A percentile compares a stretch with the other conserved stretches of the same genome.
phyloP scores from a whole-genome alignment of 2,797 vertebrate species.

The Podarcis siculus region DNA sequence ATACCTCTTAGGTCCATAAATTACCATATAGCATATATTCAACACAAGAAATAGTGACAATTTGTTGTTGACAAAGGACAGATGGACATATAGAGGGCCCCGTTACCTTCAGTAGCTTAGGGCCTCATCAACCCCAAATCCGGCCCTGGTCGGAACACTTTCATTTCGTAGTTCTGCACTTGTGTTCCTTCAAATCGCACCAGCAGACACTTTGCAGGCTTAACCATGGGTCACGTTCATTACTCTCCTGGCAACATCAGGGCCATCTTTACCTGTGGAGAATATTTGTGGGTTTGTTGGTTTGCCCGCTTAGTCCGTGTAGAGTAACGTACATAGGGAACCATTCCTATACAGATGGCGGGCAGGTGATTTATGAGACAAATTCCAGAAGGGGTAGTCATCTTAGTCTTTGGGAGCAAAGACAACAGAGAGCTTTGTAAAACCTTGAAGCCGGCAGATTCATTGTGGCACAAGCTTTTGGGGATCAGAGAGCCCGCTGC shows the following conservation, averaged over 20 bases:
- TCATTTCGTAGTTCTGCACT: neutral
- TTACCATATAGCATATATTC: too few species aligned
- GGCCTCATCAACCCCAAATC: too few species aligned
- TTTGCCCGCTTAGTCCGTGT: neutral
- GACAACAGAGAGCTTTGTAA: neutral
- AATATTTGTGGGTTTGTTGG: neutral
- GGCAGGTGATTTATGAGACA: neutral
- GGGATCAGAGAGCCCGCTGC: neutral
- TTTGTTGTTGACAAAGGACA: too few species aligned
- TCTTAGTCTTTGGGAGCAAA: neutral
- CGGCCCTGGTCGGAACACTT: neutral
- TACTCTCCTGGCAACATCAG: neutral
- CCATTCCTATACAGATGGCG: neutral
- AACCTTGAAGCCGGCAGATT: neutral
- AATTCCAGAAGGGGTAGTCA: neutral
- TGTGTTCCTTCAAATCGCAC: conserved; percentile 17
- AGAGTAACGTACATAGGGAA: neutral
- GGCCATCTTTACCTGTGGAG: neutral
- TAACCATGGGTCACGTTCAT: neutral
- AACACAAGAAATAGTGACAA: too few species aligned
- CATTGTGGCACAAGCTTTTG: neutral
- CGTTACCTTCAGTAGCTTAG: too few species aligned
- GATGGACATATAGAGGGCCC: too few species aligned
- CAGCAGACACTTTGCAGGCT: neutral
- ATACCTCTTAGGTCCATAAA: too few species aligned